Evolutionary conservation across 2,888 invertebrate species (phyloP), one percentile per base, ranked within the genome.

Genomic region (Campopleginae sp.): DNA sequence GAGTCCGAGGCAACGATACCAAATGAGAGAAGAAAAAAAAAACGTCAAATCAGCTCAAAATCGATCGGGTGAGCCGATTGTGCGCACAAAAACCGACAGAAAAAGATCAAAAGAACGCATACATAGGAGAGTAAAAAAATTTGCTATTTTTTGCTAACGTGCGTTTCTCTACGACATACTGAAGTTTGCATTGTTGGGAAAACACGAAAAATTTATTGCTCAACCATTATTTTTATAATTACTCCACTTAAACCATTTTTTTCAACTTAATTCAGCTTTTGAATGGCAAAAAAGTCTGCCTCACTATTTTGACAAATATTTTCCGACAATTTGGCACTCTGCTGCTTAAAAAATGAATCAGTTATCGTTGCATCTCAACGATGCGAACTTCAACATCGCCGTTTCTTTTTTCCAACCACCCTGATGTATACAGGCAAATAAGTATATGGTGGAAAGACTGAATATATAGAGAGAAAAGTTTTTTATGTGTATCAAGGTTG

Each of bases 11-110:
- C 48, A 78, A 44, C 74, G 68, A 68, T 81, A 82, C 78, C 75
- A 81, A 84, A 85, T 75, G 1, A 61, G 71, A 82, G 19, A 10
- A 10, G 1, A 7, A 54, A 23, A 51, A 54, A 79, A 44, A 78
- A 86, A 85, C 83, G 54, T 80, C 38, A 38, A 38, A 38, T 38
- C 38, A 7, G 2, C 3, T 33, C 33, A 0, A 5, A 33, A 77
- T 80, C 75, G 80, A 83, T 83, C 66, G 72, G 76, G 61, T 12
- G 27, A 14, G 10, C 14, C 14, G 4, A 14, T 14, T 19, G 46
- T 0, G 5, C 10, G 12, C n/a, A 23, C 10, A 27, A 14, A 58
- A 8, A 23, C 23, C 23, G 23, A 51, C 23, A 54, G 10, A 10
- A 23, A 23, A 54, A 19, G 19, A 54, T 23, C 19, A 54, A 54